Evolutionary conservation across 2,113 vertebrate genomes (phyloP), one percentile per base, ranked within the genome.

Genomic region (Rhizomys pruinosus): DNA sequence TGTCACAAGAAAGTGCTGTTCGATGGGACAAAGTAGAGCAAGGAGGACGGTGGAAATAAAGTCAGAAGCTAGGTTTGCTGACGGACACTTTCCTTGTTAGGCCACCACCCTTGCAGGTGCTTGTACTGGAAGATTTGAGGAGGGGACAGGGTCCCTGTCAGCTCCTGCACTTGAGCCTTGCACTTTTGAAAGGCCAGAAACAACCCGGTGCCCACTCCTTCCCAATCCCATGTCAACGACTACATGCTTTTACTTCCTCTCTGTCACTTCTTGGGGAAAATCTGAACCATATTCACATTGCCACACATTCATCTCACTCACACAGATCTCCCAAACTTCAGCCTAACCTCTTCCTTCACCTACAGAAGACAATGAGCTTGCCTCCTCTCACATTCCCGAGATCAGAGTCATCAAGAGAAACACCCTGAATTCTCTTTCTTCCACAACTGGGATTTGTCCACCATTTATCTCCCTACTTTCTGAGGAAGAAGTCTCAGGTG

Each of bases 1-100:
- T 74, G 32, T 29, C 77, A 81, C 80, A 78, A 42, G 39, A 90
- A 89, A 47, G 20, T 84, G 39, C 59, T 72, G 44, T 71, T 69
- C n/a, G 59, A 79, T 4, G 59, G 44, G 39, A 81, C 27, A 7
- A 90, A 71, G 42, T 5, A 0, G 79, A 32, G 27, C 7, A 3
- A 20, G n/a, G 85, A 23, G 29, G 68, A 32, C 37, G 20, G 32
- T 59, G 6, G 6, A 68, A 44, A 69, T 3, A 9, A 12, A 32
- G 29, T 42, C 42, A 34, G 85, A 74, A 59, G 37, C 76, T 17
- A 32, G 37, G 39, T 17, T 5, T 61, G 61, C 32, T 7, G 29
- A 19, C 0, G 1, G 20, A 11, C 32, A 5, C 7, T 7, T 3
- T 15, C 37, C 23, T 3, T 5, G 5, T 4, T 42, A 69, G 25